Base-by-base conservation (phyloP, 2,888 invertebrate species). In the Trichogramma evanescens region DNA sequence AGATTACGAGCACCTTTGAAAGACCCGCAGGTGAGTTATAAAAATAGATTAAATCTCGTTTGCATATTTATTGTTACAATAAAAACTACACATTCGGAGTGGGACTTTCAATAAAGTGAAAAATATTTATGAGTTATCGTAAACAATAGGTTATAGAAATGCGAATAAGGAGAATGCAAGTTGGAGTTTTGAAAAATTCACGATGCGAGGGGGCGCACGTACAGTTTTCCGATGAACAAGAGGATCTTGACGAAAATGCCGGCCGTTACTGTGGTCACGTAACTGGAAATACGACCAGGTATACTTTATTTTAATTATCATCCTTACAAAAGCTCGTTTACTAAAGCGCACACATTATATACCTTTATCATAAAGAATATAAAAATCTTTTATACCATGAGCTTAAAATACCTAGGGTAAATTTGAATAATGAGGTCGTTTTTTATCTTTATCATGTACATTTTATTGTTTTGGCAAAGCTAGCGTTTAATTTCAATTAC, bases 201-300 rank as follows among this genome's bases (percentile, higher is more conserved):
- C 66, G 68, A 51, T 73, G 73, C 65, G 70, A 72, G 50, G 73
- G 73, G 4, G 74, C 74, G 10, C 73, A 72, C 50, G 65, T 73
- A 58, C 72, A 72, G 54, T 70, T 74, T 46, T 70, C 69, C 8
- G 70, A 73, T 56, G 69, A 68, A 42, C 60, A 57, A 40, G 71
- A 71, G 44, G 68, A 72, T 50, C 62, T 66, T 39, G 69, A 72
- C 50, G 70, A 69, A 53, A 69, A 71, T 54, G 62, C 68, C 2
- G 72, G 72, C 58, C 71, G 73, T 56, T 74, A 74, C 56, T 74
- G 74, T 65, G 74, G 74, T 51, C 72, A 73, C 59, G 70, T 72
- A 44, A 69, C 65, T 26, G 72, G 70, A 57, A 73, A 74, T 54
- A 57, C 70, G 50, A 74, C 74, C 45, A 73, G 73, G 74, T 73